These are phyloP conservation scores for Larimichthys crocea DNA, from an alignment of 2,113 vertebrate genomes.

Conservation along the genomic window DNA sequence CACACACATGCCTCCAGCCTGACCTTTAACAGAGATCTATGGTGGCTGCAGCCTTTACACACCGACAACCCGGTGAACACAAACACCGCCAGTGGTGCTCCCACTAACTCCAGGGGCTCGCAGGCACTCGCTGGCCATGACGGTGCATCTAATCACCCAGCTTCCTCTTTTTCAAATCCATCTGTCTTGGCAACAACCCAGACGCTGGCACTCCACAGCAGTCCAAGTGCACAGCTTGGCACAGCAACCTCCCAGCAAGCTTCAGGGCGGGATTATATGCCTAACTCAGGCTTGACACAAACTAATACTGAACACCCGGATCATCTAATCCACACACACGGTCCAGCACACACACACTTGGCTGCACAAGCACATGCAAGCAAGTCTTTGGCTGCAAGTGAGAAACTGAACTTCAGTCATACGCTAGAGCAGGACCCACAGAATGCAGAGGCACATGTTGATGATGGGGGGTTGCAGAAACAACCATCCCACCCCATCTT, in stretches of 20 bases:
- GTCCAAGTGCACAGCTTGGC: too few species aligned
- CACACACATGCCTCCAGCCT: not conserved
- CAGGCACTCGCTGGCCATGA: not conserved
- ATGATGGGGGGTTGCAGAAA: not conserved
- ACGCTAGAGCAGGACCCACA: not conserved
- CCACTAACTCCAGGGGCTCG: not conserved
- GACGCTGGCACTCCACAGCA: too few species aligned
- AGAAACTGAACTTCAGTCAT: not conserved
- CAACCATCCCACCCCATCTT: not conserved
- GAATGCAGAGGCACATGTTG: not conserved
- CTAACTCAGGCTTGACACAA: not conserved
- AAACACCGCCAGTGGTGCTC: not conserved
- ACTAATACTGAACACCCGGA: not conserved
- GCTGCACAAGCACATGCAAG: not conserved
- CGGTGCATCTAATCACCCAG: not conserved
- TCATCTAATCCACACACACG: not conserved
- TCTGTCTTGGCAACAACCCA: conserved; percentile 1
- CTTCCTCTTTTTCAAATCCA: not conserved
- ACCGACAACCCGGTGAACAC: not conserved
- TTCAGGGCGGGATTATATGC: conserved; percentile 11
- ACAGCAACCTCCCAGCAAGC: not conserved
- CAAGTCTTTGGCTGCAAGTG: not conserved
- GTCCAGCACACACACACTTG: conserved; percentile 3
- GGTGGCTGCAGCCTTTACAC: not conserved
- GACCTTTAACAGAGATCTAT: not conserved